Conservation (phyloP, 2,888 invertebrate genomes). For the Urechis unicinctus region DNA sequence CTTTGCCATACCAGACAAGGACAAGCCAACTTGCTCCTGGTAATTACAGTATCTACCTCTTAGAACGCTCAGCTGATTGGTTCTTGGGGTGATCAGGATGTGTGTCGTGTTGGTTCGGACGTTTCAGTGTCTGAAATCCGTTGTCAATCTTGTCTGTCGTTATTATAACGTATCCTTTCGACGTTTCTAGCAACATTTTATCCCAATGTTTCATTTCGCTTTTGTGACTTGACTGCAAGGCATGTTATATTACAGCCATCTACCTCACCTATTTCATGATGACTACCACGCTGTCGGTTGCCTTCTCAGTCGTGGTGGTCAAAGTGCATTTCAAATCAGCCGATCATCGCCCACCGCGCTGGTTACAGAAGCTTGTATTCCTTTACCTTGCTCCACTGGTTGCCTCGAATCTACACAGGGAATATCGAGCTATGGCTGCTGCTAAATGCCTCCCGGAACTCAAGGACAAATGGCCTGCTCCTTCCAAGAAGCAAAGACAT, state of each 20-base stretch:
- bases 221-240: not conserved
- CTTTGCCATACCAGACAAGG: too few relatives aligned
- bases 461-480: not conserved
- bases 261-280: constrained; percentile 22
- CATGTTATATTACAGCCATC: constrained; percentile 19
- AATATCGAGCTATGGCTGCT: too few relatives aligned
- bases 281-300: constrained; percentile 14
- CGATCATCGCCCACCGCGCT: constrained; percentile 10
- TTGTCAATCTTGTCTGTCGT: too few relatives aligned
- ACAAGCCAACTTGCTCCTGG: too few relatives aligned
- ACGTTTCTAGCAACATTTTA: not conserved
- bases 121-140: too few relatives aligned
- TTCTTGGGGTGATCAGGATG: too few relatives aligned
- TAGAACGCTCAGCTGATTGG: too few relatives aligned
- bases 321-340: constrained; percentile 14
- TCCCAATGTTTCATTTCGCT: not conserved
- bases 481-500: not conserved
- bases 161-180: not conserved
- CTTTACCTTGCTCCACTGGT: constrained; percentile 6
- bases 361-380: constrained; percentile 13
- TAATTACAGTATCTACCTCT: too few relatives aligned
- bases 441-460: too few relatives aligned
- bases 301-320: constrained; percentile 14
- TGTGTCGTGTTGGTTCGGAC: too few relatives aligned
- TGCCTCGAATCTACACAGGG: not conserved